These are phyloP conservation scores for Isichthys henryi DNA, from an alignment of 2,113 vertebrate genomes.

Conservation along the genomic window DNA sequence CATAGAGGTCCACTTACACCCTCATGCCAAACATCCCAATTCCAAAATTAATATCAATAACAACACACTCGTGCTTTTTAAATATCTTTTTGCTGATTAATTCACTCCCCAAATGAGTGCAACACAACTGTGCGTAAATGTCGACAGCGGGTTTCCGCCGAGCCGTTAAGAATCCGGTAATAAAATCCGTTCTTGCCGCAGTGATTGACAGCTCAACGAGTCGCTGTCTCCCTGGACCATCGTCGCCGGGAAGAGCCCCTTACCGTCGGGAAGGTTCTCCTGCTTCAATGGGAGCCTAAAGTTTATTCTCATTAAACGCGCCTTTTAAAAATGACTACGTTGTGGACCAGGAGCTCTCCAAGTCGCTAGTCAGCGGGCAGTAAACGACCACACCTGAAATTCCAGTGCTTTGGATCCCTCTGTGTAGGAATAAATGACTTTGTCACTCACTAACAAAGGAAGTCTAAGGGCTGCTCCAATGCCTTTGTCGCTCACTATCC, in stretches of 20 bases:
- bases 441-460: neutral
- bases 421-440: neutral
- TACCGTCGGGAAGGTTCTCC: neutral
- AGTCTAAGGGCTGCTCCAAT: too few species aligned
- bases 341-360: neutral
- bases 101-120: neutral
- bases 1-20: neutral
- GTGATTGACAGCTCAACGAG: constrained; percentile 3
- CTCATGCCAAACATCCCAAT: neutral
- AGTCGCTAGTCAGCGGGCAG: neutral
- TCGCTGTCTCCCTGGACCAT: neutral
- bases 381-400: neutral
- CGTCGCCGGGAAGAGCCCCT: neutral
- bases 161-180: neutral
- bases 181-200: neutral
- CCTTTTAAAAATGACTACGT: neutral
- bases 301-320: neutral
- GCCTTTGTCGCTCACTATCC: too few species aligned
- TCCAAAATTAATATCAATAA: neutral
- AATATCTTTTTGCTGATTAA: neutral
- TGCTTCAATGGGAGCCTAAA: neutral
- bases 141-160: neutral
- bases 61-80: neutral
- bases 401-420: neutral
- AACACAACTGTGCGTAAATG: neutral